Evolutionary conservation across 2,888 invertebrate genomes (phyloP).

Genomic region (Tipula confusa): DNA sequence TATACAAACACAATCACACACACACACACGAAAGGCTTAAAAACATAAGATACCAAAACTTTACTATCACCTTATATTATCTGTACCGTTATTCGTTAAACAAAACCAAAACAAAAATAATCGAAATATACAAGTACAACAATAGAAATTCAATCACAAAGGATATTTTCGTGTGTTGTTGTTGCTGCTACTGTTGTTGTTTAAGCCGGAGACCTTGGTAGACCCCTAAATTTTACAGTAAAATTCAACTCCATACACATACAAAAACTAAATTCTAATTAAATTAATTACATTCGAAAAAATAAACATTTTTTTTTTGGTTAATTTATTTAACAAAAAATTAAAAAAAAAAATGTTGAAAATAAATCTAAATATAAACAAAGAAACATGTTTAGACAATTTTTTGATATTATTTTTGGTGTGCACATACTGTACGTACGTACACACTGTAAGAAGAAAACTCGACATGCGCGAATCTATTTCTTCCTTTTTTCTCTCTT

Average conservation of each 20-base stretch:
- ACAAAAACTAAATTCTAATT: background rate
- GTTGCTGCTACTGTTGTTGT: background rate
- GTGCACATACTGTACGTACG: background rate
- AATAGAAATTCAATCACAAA: background rate
- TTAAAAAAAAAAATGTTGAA: background rate
- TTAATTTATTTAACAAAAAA: slow-evolving; percentile 1
- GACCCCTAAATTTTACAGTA: background rate
- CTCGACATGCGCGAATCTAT: background rate
- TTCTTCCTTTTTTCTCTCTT: slow-evolving; percentile 4
- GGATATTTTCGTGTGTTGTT: background rate
- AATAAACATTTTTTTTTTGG: background rate
- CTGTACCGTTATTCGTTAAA: background rate
- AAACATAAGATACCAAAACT: background rate
- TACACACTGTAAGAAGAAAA: background rate
- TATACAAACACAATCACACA: background rate
- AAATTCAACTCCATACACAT: background rate
- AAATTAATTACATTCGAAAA: background rate
- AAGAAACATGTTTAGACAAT: background rate
- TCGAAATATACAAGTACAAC: background rate
- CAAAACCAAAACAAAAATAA: background rate
- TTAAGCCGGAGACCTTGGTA: background rate
- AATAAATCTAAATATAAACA: background rate
- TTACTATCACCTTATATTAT: background rate
- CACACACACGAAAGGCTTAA: background rate
- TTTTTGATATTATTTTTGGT: background rate